Evolutionary conservation across 2,888 invertebrate genomes (phyloP).

Genomic region (Hydroisotoma schaefferi): DNA sequence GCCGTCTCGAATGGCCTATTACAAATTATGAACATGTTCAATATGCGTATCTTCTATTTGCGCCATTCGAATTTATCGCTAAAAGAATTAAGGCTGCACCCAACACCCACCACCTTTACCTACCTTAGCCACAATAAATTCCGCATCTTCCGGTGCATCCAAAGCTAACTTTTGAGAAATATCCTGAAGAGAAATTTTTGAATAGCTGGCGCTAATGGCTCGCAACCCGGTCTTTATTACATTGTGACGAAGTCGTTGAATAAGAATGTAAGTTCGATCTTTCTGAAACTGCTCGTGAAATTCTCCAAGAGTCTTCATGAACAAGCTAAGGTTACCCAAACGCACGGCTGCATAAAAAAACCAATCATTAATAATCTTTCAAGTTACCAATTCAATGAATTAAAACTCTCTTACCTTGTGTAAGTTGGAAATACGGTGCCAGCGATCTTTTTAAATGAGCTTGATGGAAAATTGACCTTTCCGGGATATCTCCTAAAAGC

Average conservation of each 20-base stretch:
- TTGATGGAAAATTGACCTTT: constrained; percentile 90
- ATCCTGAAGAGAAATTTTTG: constrained; percentile 89
- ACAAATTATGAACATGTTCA: constrained; percentile 15
- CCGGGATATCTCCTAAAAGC: constrained; percentile 94
- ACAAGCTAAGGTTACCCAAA: constrained; percentile 87
- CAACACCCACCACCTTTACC: background rate
- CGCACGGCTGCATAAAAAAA: constrained; percentile 65
- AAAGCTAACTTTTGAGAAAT: constrained; percentile 90
- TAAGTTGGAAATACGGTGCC: constrained; percentile 93
- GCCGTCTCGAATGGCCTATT: constrained; percentile 84
- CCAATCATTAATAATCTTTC: background rate
- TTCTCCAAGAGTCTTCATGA: constrained; percentile 87
- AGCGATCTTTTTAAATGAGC: constrained; percentile 82
- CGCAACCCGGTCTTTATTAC: constrained; percentile 98
- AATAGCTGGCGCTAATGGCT: constrained; percentile 93
- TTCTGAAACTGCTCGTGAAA: constrained; percentile 86
- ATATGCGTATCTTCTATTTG: too few relatives aligned
- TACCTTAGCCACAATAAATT: constrained; percentile 93
- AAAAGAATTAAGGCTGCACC: background rate
- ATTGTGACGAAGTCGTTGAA: constrained; percentile 92
- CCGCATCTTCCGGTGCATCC: constrained; percentile 95
- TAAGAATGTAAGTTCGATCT: constrained; percentile 94
- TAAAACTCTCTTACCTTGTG: constrained; percentile 61
- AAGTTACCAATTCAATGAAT: background rate
- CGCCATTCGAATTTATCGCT: background rate